Conservation (phyloP, 2,113 vertebrate species). For the Nesogale talazaci region DNA sequence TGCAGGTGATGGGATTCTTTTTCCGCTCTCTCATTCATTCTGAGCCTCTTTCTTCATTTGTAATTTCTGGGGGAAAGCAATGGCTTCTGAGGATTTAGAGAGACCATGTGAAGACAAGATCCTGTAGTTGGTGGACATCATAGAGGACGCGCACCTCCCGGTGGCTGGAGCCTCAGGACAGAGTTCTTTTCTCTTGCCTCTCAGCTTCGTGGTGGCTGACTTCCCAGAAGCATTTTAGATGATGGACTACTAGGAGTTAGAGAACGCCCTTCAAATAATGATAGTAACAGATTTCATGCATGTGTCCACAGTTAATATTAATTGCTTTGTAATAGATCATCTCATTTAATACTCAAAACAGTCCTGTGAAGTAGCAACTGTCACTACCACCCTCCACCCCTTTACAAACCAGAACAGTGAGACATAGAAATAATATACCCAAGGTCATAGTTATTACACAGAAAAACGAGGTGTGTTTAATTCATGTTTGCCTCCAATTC, state of each 20-base stretch:
- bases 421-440: background rate
- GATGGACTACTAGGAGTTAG: background rate
- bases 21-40: background rate
- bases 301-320: background rate
- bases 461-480: background rate
- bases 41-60: background rate
- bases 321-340: background rate
- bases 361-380: background rate
- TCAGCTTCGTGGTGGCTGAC: slow-evolving; percentile 5
- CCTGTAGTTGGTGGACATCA: background rate
- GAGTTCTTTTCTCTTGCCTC: background rate
- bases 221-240: slow-evolving; percentile 39
- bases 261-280: background rate
- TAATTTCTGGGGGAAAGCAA: background rate
- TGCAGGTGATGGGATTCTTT: background rate
- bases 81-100: background rate
- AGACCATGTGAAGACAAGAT: background rate
- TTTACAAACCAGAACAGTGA: slow-evolving; percentile 12
- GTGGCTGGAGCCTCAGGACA: background rate
- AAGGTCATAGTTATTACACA: background rate
- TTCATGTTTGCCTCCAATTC: too few relatives aligned
- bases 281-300: background rate
- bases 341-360: background rate
- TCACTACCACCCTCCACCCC: background rate
- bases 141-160: background rate